Percentiles rank a stretch among this genome's conserved stretches.
These are phyloP conservation scores for Brachyopa scutellaris DNA, from an alignment of 2,888 invertebrate genomes.

Conservation along the genomic window DNA sequence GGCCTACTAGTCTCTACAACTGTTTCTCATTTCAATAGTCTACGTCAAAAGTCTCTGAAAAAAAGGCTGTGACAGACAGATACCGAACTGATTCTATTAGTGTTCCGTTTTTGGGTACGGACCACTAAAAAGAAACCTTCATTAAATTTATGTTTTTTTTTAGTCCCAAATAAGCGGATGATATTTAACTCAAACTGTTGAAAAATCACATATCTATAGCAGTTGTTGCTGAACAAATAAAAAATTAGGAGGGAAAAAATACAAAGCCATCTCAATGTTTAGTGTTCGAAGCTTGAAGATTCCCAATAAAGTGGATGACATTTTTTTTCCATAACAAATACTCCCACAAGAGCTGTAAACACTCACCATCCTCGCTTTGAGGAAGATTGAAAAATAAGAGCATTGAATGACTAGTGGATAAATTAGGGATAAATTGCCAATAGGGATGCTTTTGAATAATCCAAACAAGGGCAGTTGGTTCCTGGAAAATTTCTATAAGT, in stretches of 20 bases:
- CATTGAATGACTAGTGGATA: constrained; percentile 31
- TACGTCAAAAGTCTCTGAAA: no score
- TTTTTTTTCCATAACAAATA: background rate
- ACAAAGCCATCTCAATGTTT: background rate
- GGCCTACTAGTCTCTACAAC: no score
- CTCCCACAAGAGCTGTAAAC: background rate
- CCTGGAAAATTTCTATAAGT: constrained; percentile 14
- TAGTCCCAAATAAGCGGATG: constrained; percentile 1
- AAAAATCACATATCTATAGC: background rate
- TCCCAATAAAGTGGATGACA: background rate
- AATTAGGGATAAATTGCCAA: constrained; percentile 31
- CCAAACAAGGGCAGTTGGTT: constrained; percentile 15
- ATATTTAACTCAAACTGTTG: background rate
- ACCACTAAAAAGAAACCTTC: no score
- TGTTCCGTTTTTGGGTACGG: no score
- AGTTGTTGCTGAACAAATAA: constrained; percentile 12
- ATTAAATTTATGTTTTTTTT: no score
- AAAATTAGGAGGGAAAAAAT: background rate
- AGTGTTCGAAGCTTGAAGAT: constrained; percentile 14
- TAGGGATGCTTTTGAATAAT: constrained; percentile 5
- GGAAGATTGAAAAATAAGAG: background rate
- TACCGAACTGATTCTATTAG: no score
- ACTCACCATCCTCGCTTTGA: background rate
- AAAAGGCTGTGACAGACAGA: no score
- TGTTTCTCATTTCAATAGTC: no score